Evolutionary conservation across 2,888 invertebrate genomes (phyloP), one percentile per base, ranked within the genome.

Genomic region (Caenorhabditis sp.): DNA sequence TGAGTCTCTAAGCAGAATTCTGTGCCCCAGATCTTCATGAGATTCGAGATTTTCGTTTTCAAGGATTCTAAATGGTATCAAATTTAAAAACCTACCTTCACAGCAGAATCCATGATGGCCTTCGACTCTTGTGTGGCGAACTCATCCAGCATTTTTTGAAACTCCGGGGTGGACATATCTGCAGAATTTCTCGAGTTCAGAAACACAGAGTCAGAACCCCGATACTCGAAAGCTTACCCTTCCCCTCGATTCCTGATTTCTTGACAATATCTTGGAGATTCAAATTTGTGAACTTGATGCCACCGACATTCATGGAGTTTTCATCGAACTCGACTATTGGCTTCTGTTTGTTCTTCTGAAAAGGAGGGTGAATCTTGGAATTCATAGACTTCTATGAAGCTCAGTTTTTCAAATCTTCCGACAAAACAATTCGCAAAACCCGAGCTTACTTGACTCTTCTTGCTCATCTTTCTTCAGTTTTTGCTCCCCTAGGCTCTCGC

Each of bases 251-350:
- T 64, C 22, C 64, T 4, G 49, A 44, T 7, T 64, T 64, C 16
- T 44, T 38, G 16, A 64, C 49, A 31, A 64, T 28, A 26, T 26
- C n/a, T 8, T n/a, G 24, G 10, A 64, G 19, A 8, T 49, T 47
- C 0, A 49, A 3, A 31, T 64, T 64, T 16, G 64, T 26, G n/a
- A 64, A 31, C 10, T 64, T 49, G 10, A 64, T 16, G 19, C 47
- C 26, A 28, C 64, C 64, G 19, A 64, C 28, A 28, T 64, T 61
- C 61, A 24, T 41, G 10, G 41, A 61, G 12, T 54, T 26, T 14
- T 54, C 2, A 14, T 5, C 22, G 54, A 26, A 59, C n/a, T 19
- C 35, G 12, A 38, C 12, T 38, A 10, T 38, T 12, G 38, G 12
- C 12, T 38, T 38, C 12, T 7, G 38, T 38, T 38, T 38, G 38